A percentile compares a stretch with the other conserved stretches of the same genome.
Conservation (phyloP, 2,888 invertebrate species). For the Euphydryas editha region DNA sequence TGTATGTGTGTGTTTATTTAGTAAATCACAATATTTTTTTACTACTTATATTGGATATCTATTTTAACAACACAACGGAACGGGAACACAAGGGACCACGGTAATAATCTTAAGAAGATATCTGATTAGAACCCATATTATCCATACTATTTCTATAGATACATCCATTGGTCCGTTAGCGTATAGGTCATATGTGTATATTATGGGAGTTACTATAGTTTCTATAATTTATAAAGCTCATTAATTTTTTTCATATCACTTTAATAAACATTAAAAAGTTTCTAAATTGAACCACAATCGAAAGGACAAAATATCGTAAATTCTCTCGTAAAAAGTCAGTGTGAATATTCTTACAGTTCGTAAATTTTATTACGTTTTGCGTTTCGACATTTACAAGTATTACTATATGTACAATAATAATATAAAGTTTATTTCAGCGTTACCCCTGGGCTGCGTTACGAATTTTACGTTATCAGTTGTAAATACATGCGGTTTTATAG, state of each 20-base stretch:
- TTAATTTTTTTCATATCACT: too few species aligned
- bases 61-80: too few species aligned
- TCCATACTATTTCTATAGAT: too few species aligned
- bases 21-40: too few species aligned
- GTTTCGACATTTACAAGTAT: conserved; percentile 54
- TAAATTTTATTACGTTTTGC: conserved; percentile 72
- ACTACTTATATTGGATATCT: too few species aligned
- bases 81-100: too few species aligned
- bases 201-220: too few species aligned
- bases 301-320: conserved; percentile 63
- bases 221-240: too few species aligned
- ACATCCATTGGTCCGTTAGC: not conserved
- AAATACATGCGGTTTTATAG: conserved; percentile 40
- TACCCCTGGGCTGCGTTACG: conserved; percentile 47
- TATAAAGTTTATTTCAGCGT: conserved; percentile 55
- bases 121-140: too few species aligned
- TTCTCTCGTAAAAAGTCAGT: conserved; percentile 67
- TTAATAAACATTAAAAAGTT: not conserved
- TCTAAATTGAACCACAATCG: conserved; percentile 37
- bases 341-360: conserved; percentile 74
- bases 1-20: too few species aligned
- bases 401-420: conserved; percentile 43
- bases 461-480: conserved; percentile 63
- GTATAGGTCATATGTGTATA: too few species aligned
- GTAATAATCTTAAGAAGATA: too few species aligned